phyloP scores from a whole-genome alignment of 2,888 invertebrate genomes.

The Cyaniris semiargus region DNA sequence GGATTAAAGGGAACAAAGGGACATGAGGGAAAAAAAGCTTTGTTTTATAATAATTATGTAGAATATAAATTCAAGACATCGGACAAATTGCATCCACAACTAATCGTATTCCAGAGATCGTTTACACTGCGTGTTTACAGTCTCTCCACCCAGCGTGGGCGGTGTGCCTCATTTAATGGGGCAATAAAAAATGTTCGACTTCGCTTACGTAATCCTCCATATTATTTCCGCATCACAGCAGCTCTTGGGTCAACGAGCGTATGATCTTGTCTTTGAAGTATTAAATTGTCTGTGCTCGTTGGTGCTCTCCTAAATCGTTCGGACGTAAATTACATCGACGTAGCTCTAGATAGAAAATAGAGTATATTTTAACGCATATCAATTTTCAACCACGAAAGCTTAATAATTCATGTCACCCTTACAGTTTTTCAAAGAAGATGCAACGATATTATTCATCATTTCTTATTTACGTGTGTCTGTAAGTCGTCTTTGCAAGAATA shows the following conservation, averaged over 20 bases:
- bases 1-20: no score
- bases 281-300: constrained; percentile 25
- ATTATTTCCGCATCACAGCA: constrained; percentile 76
- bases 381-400: no score
- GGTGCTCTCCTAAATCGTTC: not conserved
- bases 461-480: no score
- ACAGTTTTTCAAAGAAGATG: no score
- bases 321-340: not conserved
- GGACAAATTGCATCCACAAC: not conserved
- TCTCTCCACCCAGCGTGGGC: constrained; percentile 68
- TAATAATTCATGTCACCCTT: no score
- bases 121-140: constrained; percentile 15
- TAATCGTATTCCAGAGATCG: not conserved
- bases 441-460: no score
- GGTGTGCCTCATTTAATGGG: constrained; percentile 78
- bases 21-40: no score
- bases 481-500: no score
- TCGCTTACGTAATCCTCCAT: constrained; percentile 76
- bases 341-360: not conserved
- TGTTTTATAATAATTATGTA: no score
- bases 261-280: constrained; percentile 51
- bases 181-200: constrained; percentile 79
- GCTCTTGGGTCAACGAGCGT: constrained; percentile 67
- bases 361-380: no score
- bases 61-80: not conserved